Evolutionary conservation across 1,140 invertebrate species (phyloP).

Genomic region (Zaprionus kolodkinae): DNA sequence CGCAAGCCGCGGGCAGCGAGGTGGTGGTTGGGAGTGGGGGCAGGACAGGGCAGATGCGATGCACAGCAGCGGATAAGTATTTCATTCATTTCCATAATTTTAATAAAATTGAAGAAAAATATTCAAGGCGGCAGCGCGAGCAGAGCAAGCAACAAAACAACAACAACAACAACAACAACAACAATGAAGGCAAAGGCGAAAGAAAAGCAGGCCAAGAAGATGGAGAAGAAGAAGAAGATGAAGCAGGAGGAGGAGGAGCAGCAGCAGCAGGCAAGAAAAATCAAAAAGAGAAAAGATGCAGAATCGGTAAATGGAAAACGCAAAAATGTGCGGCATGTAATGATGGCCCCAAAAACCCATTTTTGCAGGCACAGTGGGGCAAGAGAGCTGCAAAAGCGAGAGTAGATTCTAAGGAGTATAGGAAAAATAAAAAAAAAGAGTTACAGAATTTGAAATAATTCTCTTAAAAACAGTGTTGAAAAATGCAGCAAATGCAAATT

Average conservation of each 20-base stretch:
- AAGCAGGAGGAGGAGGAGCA: neutral
- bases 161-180: slow-evolving; percentile 11
- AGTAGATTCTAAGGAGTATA: neutral
- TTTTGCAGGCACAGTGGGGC: slow-evolving; percentile 18
- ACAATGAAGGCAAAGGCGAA: slow-evolving; percentile 56
- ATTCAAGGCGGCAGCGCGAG: slow-evolving; percentile 66
- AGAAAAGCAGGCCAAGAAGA: slow-evolving; percentile 8
- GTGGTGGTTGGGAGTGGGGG: neutral
- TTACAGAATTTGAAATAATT: no score
- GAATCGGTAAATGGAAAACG: slow-evolving; percentile 47
- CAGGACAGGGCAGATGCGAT: slow-evolving; percentile 5
- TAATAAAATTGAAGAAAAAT: slow-evolving; percentile 83
- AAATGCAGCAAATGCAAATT: no score
- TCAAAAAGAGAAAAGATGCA: slow-evolving; percentile 15
- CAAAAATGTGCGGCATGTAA: slow-evolving; percentile 60
- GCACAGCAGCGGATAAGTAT: slow-evolving; percentile 51
- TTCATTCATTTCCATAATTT: slow-evolving; percentile 83
- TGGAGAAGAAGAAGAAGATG: no score
- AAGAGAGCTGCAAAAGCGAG: neutral
- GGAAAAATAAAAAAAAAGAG: no score
- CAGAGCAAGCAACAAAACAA: slow-evolving; percentile 34
- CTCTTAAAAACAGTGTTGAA: no score
- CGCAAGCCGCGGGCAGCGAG: slow-evolving; percentile 15
- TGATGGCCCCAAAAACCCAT: slow-evolving; percentile 15
- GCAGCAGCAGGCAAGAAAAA: slow-evolving; percentile 4